Evolutionary conservation across 2,113 vertebrate genomes (phyloP).

Genomic region (Phainopepla nitens): DNA sequence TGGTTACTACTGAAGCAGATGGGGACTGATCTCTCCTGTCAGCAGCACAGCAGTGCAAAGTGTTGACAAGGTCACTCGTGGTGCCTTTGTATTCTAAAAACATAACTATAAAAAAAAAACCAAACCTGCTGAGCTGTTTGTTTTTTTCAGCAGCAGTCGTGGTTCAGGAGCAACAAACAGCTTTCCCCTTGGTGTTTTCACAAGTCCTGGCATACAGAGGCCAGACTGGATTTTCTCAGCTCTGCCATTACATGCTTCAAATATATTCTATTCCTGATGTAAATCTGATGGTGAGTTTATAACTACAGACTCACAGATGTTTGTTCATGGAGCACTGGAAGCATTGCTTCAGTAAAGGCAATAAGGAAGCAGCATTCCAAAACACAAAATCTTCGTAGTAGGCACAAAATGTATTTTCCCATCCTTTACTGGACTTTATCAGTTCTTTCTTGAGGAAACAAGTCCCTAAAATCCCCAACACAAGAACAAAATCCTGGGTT

Average conservation of each 20-base stretch:
- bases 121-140: neutral
- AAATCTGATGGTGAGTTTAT: neutral
- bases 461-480: neutral
- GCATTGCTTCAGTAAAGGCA: neutral
- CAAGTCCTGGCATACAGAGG: neutral
- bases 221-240: neutral
- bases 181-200: neutral
- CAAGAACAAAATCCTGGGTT: no score
- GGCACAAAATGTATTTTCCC: neutral
- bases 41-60: neutral
- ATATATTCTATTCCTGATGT: neutral
- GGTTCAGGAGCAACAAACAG: neutral
- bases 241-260: neutral
- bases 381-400: neutral
- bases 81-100: neutral
- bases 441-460: neutral
- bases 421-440: neutral
- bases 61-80: neutral
- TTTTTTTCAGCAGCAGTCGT: neutral
- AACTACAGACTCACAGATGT: neutral
- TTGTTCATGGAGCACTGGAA: neutral
- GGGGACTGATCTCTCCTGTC: neutral
- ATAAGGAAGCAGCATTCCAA: slow-evolving; percentile 11
- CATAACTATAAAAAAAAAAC: neutral
- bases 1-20: neutral